A percentile compares a stretch with the other conserved stretches of the same genome.
phyloP scores from a whole-genome alignment of 2,888 invertebrate genomes.

The Ophion costatus region DNA sequence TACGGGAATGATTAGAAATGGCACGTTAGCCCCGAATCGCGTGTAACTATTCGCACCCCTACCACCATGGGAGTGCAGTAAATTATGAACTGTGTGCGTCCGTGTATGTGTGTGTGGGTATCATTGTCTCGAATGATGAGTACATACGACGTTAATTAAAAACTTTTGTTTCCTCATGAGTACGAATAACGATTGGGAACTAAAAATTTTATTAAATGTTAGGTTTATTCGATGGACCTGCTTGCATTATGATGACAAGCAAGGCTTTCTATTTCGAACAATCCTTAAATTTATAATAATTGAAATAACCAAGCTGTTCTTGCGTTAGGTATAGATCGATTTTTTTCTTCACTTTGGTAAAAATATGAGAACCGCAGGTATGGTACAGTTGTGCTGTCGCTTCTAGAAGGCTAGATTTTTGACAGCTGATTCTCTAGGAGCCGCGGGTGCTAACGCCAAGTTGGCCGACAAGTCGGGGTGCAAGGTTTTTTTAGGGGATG shows the following conservation, averaged over 20 bases:
- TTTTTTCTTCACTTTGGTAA: background rate
- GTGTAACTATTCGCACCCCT: conserved; percentile 53
- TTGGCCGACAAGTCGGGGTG: no score
- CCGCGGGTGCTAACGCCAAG: no score
- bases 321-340: background rate
- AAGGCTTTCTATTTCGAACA: background rate
- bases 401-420: no score
- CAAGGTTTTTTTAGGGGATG: no score
- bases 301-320: background rate
- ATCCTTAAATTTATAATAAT: background rate
- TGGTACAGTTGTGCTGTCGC: no score
- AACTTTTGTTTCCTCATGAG: background rate
- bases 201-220: background rate
- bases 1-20: conserved; percentile 52
- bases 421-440: no score
- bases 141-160: background rate
- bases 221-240: background rate
- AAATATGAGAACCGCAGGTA: background rate
- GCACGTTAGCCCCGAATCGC: conserved; percentile 54
- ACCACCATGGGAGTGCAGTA: conserved; percentile 15
- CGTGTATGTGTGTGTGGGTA: background rate
- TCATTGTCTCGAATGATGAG: background rate
- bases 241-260: background rate
- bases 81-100: conserved; percentile 14
- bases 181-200: background rate